Conservation (phyloP, 2,113 vertebrate species). For the Megaptera novaeangliae region DNA sequence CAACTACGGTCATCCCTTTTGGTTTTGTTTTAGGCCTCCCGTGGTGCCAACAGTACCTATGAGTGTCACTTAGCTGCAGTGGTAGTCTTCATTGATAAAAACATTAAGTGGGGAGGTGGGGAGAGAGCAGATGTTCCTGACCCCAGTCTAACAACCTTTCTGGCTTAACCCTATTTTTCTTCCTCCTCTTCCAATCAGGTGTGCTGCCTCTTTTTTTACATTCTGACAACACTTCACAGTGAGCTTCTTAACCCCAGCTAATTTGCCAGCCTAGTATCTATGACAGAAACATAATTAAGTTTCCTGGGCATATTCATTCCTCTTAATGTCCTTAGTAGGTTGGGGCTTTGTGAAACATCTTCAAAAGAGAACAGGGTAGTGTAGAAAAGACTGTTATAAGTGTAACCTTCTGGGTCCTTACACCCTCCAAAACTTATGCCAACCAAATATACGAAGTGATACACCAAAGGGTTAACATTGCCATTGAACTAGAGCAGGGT, state of each 20-base stretch:
- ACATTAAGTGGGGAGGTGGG: fast-evolving
- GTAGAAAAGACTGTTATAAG: neutral
- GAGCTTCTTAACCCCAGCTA: neutral
- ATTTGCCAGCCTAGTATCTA: neutral
- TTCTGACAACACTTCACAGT: neutral
- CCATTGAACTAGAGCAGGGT: neutral
- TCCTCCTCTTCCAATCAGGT: neutral
- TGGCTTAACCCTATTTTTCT: neutral
- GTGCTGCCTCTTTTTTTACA: neutral
- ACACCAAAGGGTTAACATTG: neutral
- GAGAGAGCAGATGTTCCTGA: neutral
- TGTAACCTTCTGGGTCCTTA: neutral
- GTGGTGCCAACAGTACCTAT: neutral
- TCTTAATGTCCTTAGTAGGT: neutral
- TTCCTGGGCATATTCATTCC: neutral
- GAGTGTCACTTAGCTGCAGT: neutral
- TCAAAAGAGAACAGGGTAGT: neutral
- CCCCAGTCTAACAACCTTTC: neutral
- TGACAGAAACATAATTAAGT: conserved; percentile 19
- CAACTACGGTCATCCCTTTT: neutral
- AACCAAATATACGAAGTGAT: neutral
- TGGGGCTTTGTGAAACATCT: conserved; percentile 1
- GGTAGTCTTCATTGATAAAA: neutral
- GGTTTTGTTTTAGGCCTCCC: neutral
- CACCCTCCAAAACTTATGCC: neutral